Percentiles rank a stretch among this genome's conserved stretches.
Evolutionary conservation across 2,113 vertebrate species (phyloP).

Genomic region (Peromyscus maniculatus): DNA sequence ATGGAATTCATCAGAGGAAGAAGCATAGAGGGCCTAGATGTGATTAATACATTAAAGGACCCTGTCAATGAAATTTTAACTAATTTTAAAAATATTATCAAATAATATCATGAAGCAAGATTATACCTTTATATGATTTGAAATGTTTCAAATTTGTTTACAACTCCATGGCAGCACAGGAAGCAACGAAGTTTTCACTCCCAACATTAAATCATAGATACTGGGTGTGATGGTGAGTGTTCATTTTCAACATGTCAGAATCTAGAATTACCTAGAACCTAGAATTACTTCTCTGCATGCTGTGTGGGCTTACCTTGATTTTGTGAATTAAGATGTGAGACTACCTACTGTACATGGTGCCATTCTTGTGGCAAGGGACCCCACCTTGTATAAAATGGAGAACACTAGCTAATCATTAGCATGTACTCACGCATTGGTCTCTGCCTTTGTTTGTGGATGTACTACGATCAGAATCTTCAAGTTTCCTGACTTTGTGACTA

Average conservation of each 20-base stretch:
- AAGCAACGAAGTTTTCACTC: not conserved
- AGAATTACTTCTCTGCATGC: not conserved
- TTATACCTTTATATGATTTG: not conserved
- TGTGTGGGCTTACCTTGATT: not conserved
- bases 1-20: not conserved
- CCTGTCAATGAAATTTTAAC: not conserved
- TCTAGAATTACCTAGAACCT: not conserved
- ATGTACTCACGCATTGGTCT: not conserved
- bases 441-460: not conserved
- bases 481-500: not conserved
- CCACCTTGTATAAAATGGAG: too few relatives aligned
- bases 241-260: not conserved
- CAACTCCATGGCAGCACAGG: not conserved
- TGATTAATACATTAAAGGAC: not conserved
- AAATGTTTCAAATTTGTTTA: not conserved
- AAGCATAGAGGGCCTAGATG: not conserved
- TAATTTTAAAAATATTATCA: not conserved
- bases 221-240: not conserved
- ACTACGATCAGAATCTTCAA: not conserved
- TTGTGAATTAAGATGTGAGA: not conserved
- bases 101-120: not conserved
- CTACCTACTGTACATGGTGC: too few relatives aligned
- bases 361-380: not conserved
- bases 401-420: too few relatives aligned
- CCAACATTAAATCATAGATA: not conserved